phyloP scores from a whole-genome alignment of 2,113 vertebrate species.

The Ptychochromis oligacanthus region DNA sequence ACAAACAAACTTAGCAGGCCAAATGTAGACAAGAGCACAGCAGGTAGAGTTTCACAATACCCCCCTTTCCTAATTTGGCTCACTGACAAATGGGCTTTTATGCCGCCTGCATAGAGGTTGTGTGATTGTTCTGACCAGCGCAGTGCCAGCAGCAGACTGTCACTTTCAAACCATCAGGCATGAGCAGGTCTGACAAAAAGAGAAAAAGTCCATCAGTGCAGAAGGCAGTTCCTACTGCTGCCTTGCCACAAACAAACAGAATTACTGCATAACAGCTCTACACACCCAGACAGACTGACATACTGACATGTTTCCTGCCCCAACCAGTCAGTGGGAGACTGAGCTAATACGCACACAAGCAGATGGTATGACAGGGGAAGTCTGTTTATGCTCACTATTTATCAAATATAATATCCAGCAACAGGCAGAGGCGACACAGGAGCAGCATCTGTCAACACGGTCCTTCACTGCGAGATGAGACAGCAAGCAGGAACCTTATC shows the following conservation, averaged over 20 bases:
- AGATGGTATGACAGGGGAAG: constrained; percentile 37
- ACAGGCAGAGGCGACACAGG: constrained; percentile 57
- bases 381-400: constrained; percentile 47
- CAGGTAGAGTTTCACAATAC: constrained; percentile 62
- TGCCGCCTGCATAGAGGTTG: constrained; percentile 60
- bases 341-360: constrained; percentile 9
- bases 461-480: constrained; percentile 57
- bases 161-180: constrained; percentile 46
- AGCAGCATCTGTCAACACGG: constrained; percentile 64
- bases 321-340: neutral
- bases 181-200: constrained; percentile 33
- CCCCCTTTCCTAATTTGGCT: constrained; percentile 34
- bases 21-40: constrained; percentile 61
- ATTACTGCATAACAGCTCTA: neutral
- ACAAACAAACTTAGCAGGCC: constrained; percentile 46
- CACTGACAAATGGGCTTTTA: constrained; percentile 70
- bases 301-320: constrained; percentile 26
- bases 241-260: constrained; percentile 13
- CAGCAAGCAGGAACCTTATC: constrained; percentile 69
- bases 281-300: constrained; percentile 15
- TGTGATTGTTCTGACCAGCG: constrained; percentile 51
- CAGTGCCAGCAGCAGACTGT: constrained; percentile 46
- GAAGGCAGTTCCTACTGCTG: constrained; percentile 20
- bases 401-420: constrained; percentile 59
- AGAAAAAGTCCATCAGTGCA: constrained; percentile 16